A percentile compares a stretch with the other conserved stretches of the same genome.
Evolutionary conservation across 2,797 vertebrate species (phyloP).

Genomic region (Leucoraja ocellata): DNA sequence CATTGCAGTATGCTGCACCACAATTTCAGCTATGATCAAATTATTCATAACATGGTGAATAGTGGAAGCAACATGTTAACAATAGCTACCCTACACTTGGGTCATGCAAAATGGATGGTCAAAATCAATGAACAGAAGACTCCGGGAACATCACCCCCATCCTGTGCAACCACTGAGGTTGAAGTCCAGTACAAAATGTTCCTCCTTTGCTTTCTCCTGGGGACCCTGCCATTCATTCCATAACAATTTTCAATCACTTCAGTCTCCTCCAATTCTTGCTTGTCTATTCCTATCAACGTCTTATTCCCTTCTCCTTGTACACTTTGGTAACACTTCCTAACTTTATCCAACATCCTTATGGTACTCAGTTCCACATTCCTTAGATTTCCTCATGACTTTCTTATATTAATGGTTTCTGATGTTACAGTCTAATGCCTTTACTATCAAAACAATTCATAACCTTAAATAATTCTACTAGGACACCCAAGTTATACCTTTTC

Average conservation of each 20-base stretch:
- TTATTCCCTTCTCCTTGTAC: background rate
- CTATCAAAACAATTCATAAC: too few relatives aligned
- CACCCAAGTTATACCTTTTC: too few relatives aligned
- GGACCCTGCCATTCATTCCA: background rate
- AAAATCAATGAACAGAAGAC: background rate
- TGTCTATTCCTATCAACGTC: background rate
- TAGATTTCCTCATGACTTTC: too few relatives aligned
- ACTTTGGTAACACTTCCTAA: background rate
- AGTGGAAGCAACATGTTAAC: background rate
- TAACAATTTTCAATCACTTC: background rate
- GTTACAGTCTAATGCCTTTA: too few relatives aligned
- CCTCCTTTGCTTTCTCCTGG: background rate
- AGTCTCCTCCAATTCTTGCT: background rate
- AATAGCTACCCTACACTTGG: background rate
- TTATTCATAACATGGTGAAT: background rate
- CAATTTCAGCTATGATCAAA: background rate
- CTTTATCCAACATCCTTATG: too few relatives aligned
- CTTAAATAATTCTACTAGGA: too few relatives aligned
- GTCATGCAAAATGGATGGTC: background rate
- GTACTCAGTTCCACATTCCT: too few relatives aligned
- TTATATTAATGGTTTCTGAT: too few relatives aligned
- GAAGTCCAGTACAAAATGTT: background rate
- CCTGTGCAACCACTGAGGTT: background rate
- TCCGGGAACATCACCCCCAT: background rate
- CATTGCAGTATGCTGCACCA: background rate